Base-by-base conservation (phyloP, 2,888 invertebrate genomes). In the Conomelus anceps region DNA sequence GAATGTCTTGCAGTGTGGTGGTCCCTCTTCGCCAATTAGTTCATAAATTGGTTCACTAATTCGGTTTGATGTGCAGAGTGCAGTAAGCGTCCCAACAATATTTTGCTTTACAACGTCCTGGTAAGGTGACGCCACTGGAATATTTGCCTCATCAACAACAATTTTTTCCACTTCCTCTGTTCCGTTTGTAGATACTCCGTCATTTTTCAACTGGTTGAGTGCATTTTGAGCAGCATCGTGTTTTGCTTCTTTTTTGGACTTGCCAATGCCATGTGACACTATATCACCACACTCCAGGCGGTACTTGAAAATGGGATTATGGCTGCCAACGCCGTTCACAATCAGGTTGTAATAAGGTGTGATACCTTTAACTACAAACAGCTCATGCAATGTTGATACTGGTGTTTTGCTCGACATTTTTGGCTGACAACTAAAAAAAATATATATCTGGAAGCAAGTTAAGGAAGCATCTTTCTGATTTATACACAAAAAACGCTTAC, bases 351-450 rank as follows among this genome's bases (percentile, higher is more conserved):
- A 96, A 89, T 95, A 95, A 0, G 95, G 95, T 0, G 93, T 92
- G 22, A 92, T 92, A 0, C 93, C 93, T 23, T 93, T 92, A 91
- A 95, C 95, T 6, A 95, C 93, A 93, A 95, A 95, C 93, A 95
- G 94, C 92, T 96, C 96, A 92, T 96, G 96, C 22, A 96, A 93
- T 3, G 96, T 94, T 85, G 96, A 95, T 7, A 95, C 95, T 0
- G 96, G 95, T 0, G 96, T 96, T 93, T 96, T 96, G 91, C 91
- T 91, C 87, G 91, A 91, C 91, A 90, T 89, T 86, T 0, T 86
- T 0, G 0, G n/a, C 23, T 22, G 86, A 86, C 3, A 22, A 24
- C 20, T 22, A 22, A 22, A 20, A 84, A 84, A n/a, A 84, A 84
- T 22, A 84, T 20, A 84, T 9, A 86, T 86, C 22, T 22, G 23